Percentiles rank a stretch among this genome's conserved stretches.
Conservation (phyloP, 2,888 invertebrate genomes). For the Tachina lurida region DNA sequence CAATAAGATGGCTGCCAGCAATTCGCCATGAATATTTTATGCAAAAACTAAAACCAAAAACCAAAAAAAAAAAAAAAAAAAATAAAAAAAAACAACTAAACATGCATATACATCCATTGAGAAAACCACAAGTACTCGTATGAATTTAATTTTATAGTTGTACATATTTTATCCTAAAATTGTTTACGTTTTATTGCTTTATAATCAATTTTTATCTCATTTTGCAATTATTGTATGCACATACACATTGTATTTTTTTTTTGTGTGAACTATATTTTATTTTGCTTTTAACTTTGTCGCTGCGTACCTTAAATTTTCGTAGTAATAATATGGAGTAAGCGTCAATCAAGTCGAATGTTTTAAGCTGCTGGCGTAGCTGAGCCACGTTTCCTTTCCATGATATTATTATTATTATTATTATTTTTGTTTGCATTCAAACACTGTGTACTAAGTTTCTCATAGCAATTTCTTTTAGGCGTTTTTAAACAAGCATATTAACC, state of each 20-base stretch:
- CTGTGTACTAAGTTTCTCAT: background rate
- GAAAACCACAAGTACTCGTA: conserved; percentile 22
- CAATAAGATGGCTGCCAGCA: conserved; percentile 37
- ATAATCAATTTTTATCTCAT: conserved; percentile 62
- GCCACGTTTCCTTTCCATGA: background rate
- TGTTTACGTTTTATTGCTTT: conserved; percentile 65
- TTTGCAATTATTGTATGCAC: conserved; percentile 9
- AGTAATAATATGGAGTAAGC: background rate
- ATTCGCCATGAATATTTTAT: conserved; percentile 54
- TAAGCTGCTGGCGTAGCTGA: background rate
- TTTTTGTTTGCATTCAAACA: background rate
- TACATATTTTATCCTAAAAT: conserved; percentile 25
- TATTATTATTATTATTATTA: background rate
- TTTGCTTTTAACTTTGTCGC: background rate
- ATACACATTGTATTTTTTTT: background rate
- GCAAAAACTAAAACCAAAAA: background rate
- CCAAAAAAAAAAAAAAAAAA: background rate
- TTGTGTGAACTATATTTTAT: background rate
- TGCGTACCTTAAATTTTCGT: background rate
- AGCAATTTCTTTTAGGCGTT: background rate
- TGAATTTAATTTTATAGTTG: background rate
- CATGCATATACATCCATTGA: background rate
- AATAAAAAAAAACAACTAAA: background rate
- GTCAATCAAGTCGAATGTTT: conserved; percentile 4
- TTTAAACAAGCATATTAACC: background rate